Evolutionary conservation across 2,113 vertebrate genomes (phyloP).

Genomic region (Mola mola): DNA sequence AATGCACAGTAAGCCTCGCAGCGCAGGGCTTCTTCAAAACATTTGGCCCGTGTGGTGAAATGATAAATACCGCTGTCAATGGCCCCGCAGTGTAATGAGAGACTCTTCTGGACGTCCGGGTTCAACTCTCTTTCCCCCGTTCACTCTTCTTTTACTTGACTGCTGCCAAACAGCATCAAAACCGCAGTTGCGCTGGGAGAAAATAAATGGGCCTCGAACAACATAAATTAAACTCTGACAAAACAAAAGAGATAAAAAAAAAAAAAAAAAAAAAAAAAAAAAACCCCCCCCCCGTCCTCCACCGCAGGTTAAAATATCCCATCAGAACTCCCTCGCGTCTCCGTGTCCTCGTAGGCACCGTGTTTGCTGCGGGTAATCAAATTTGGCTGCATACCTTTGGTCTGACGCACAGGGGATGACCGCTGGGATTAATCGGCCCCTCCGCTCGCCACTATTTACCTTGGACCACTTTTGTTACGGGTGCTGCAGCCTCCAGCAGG

Average conservation of each 20-base stretch:
- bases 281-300: conserved; percentile 26
- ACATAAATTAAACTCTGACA: conserved; percentile 57
- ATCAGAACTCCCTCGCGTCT: conserved; percentile 38
- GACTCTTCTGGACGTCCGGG: conserved; percentile 62
- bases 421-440: conserved; percentile 64
- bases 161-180: conserved; percentile 58
- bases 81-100: too few relatives aligned
- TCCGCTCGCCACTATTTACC: conserved; percentile 60
- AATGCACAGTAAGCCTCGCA: conserved; percentile 58
- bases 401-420: conserved; percentile 69
- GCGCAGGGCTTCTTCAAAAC: conserved; percentile 57
- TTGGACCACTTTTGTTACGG: conserved; percentile 70
- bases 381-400: conserved; percentile 70
- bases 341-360: conserved; percentile 60
- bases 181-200: conserved; percentile 55
- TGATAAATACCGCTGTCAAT: conserved; percentile 73
- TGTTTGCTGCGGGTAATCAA: conserved; percentile 73
- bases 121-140: conserved; percentile 51
- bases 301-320: conserved; percentile 60
- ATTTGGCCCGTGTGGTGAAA: conserved; percentile 61
- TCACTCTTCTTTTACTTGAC: conserved; percentile 24
- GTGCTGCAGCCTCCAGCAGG: conserved; percentile 77
- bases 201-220: conserved; percentile 59
- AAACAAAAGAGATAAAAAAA: conserved; percentile 59
- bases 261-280: conserved; percentile 18